Evolutionary conservation across 2,888 invertebrate species (phyloP).

Genomic region (Noctua comes): DNA sequence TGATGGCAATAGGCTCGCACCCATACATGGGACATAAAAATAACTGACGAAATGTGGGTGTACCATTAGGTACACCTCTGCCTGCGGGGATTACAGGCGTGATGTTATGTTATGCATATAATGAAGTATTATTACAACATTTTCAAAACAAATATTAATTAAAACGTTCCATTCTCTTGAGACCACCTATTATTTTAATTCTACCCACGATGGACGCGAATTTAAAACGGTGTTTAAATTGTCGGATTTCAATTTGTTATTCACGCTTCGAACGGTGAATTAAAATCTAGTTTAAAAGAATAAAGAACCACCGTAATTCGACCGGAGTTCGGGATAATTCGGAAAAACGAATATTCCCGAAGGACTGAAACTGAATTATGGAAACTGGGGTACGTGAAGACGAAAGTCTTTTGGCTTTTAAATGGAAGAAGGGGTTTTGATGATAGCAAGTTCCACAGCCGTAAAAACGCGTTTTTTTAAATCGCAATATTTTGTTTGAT

Average conservation of each 20-base stretch:
- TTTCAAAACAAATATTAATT: slow-evolving; percentile 13
- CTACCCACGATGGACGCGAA: slow-evolving; percentile 41
- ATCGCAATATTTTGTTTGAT: background rate
- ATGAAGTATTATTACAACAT: background rate
- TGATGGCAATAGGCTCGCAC: background rate
- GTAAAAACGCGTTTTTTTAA: background rate
- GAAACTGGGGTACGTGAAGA: background rate
- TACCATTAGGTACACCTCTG: background rate
- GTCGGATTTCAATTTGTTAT: slow-evolving; percentile 64
- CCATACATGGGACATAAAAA: background rate
- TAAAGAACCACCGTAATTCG: slow-evolving; percentile 38
- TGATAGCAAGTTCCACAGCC: too few species aligned
- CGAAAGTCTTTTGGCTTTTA: background rate
- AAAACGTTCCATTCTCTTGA: slow-evolving; percentile 24
- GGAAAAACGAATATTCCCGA: slow-evolving; percentile 41
- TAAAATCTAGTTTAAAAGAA: slow-evolving; percentile 58
- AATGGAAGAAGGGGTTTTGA: slow-evolving; percentile 1
- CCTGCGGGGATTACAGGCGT: too few species aligned
- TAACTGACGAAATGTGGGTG: background rate
- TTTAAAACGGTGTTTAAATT: slow-evolving; percentile 48
- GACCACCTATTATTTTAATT: slow-evolving; percentile 60
- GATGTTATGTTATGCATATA: too few species aligned
- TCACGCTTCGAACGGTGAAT: slow-evolving; percentile 61
- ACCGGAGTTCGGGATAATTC: slow-evolving; percentile 42
- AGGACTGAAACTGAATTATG: slow-evolving; percentile 24